Conservation (phyloP, 2,113 vertebrate genomes). For the Promerops cafer region DNA sequence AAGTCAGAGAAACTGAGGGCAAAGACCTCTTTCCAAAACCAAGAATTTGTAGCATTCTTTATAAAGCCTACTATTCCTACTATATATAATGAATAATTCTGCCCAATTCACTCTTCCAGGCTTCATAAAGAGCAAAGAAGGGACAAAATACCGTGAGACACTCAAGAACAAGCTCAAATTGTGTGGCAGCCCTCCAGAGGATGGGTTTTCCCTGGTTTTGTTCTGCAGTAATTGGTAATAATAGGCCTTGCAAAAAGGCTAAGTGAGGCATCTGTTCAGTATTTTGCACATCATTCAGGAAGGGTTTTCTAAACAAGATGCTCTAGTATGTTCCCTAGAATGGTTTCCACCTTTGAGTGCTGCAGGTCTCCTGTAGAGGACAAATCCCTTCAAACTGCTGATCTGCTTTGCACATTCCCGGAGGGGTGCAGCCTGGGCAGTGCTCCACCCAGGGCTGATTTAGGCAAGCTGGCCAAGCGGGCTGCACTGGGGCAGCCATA, state of each 20-base stretch:
- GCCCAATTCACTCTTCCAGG: not conserved
- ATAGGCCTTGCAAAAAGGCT: not conserved
- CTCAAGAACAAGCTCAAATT: not conserved
- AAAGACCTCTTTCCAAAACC: not conserved
- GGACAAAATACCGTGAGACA: not conserved
- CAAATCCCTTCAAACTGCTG: not conserved
- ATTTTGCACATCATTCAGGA: not conserved
- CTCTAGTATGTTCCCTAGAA: not conserved
- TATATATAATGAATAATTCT: not conserved
- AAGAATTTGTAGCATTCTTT: not conserved
- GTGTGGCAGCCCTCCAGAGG: not conserved
- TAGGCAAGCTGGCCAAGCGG: not conserved
- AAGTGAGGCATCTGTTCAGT: not conserved
- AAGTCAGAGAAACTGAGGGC: not conserved
- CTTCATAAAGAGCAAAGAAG: not conserved
- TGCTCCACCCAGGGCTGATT: not conserved
- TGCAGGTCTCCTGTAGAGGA: not conserved
- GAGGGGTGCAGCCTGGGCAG: accelerated
- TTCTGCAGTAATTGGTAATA: not conserved
- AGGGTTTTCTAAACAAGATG: not conserved
- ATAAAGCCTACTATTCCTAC: not conserved
- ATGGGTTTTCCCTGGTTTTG: not conserved
- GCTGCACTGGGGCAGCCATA: not conserved
- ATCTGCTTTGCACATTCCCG: not conserved
- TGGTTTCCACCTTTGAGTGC: not conserved